Base-by-base conservation (phyloP, 1,140 invertebrate species). In the Penaeus japonicus region DNA sequence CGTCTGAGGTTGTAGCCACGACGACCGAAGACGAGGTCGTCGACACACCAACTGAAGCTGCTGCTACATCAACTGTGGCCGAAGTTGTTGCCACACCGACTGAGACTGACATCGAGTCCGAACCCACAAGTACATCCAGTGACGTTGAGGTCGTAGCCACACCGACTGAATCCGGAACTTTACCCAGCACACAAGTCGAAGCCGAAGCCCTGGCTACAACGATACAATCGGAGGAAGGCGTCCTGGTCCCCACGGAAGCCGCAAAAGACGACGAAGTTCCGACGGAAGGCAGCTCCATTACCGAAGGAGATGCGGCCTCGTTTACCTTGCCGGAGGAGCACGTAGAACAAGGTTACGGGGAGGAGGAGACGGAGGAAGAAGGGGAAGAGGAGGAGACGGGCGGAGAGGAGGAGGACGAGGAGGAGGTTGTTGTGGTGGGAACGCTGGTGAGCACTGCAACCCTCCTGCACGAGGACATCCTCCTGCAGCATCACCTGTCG, bases 361-460 rank as follows among this genome's bases (percentile, higher is more conserved):
- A 27, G 32, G 17, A 30, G 32, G 32, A 73, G 20, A 17, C 18
- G 27, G 70, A 30, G 4, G 35, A 15, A 4, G 27, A 73, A 4
- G 20, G 17, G 0, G 70, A 73, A 27, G 17, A 30, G 20, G n/a
- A 12, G 2, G 27, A 17, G 1, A n/a, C 27, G 7, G 77, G 20
- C 3, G 55, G 5, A 0, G 54, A 22, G 22, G 75, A 47, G 32
- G 24, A 55, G 30, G 55, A 3, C 10, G 70, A 55, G 17, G 84
- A 85, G 24, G 39, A 86, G 5, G 85, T 62, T 3, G 32, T 86
- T 0, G 47, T 86, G 4, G 55, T 86, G 75, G 85, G 65, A 22
- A 86, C 85, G n/a, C 20, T 86, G 17, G 24, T 86, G 17, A 86
- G 22, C 55, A 86, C 85, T 7, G 85, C 39, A 22, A 75, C 85